phyloP scores from a whole-genome alignment of 2,888 invertebrate genomes.

The Ophion ellenae region DNA sequence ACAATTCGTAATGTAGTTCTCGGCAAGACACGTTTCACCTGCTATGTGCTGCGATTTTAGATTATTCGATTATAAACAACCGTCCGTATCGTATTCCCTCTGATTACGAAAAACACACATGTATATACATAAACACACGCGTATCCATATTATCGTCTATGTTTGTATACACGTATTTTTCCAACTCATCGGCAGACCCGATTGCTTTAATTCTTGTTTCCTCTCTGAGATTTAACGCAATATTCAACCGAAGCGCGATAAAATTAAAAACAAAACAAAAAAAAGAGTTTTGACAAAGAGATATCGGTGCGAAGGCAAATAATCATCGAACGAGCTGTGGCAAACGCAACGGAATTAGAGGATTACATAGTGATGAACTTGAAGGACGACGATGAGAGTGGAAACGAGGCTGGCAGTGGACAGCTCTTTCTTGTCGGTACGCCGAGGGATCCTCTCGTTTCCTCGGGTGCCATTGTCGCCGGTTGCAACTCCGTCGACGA shows the following conservation, averaged over 20 bases:
- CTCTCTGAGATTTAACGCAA: background rate
- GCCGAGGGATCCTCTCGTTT: conserved; percentile 81
- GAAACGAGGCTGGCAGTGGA: conserved; percentile 73
- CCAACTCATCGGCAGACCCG: background rate
- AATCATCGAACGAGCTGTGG: background rate
- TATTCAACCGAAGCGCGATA: background rate
- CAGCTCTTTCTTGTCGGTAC: conserved; percentile 80
- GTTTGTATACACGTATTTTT: background rate
- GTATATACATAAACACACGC: background rate
- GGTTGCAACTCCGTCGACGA: conserved; percentile 75
- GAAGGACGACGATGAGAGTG: conserved; percentile 79
- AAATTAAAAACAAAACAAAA: background rate
- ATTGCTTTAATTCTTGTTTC: background rate
- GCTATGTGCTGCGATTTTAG: conserved; percentile 47
- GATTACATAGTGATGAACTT: conserved; percentile 77
- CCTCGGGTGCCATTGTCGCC: conserved; percentile 79
- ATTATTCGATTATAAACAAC: conserved; percentile 62
- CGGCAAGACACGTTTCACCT: conserved; percentile 61
- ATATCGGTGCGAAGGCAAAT: background rate
- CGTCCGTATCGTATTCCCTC: conserved; percentile 33
- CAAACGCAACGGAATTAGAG: conserved; percentile 41
- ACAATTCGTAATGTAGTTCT: conserved; percentile 61
- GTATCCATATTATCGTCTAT: background rate
- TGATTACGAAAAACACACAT: conserved; percentile 13
- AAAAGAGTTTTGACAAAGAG: background rate